These are phyloP conservation scores for Torymus auratus DNA, from an alignment of 2,888 invertebrate genomes.

Conservation along the genomic window DNA sequence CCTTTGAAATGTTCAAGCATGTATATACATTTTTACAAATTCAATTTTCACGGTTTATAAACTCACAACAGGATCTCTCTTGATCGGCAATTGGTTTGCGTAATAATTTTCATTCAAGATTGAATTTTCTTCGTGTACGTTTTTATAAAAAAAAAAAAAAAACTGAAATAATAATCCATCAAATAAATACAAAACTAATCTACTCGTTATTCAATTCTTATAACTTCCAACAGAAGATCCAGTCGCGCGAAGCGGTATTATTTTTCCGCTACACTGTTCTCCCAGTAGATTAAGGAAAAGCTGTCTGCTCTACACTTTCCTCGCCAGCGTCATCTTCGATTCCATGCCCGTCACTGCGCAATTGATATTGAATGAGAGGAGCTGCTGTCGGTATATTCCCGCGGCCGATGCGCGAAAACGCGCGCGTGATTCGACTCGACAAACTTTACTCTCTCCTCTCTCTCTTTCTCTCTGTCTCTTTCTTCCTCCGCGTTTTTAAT, in stretches of 20 bases:
- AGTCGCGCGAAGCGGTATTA: neutral
- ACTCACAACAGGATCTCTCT: no score
- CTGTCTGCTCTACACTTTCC: neutral
- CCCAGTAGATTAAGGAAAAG: slow-evolving; percentile 17
- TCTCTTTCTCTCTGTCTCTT: slow-evolving; percentile 6
- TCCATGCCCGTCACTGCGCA: slow-evolving; percentile 50
- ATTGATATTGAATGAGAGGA: slow-evolving; percentile 55
- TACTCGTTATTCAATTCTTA: no score
- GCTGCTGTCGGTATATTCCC: slow-evolving; percentile 30
- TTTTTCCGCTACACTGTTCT: neutral
- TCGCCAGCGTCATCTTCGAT: slow-evolving; percentile 28
- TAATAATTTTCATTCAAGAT: no score
- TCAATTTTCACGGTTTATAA: no score
- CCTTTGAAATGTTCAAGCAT: no score
- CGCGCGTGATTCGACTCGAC: slow-evolving; percentile 52
- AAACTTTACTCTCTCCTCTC: neutral
- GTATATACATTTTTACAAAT: no score
- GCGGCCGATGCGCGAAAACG: slow-evolving; percentile 29
- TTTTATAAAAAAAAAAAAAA: no score
- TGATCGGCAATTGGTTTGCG: no score
- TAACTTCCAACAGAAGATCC: neutral
- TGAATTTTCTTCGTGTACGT: no score
- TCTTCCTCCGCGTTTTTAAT: neutral
- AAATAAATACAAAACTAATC: no score
- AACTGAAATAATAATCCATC: no score